Evolutionary conservation across 2,888 invertebrate genomes (phyloP).

Genomic region (Scaptomyza polygonia): DNA sequence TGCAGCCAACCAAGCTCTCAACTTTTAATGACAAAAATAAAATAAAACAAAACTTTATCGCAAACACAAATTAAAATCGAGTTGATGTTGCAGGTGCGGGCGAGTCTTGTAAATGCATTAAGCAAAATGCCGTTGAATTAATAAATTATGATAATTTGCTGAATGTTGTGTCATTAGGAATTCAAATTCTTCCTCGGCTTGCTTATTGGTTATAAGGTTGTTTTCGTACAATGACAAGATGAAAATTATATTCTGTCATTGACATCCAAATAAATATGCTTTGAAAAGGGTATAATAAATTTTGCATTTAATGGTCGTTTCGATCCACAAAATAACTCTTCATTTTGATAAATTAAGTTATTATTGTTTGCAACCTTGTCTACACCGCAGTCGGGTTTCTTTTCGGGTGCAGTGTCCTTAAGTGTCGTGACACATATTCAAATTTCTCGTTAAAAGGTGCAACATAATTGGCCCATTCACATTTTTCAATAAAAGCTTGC

Average conservation of each 20-base stretch:
- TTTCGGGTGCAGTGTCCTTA: slow-evolving; percentile 39
- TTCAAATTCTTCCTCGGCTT: slow-evolving; percentile 6
- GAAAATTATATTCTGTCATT: not conserved
- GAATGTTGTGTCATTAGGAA: slow-evolving; percentile 26
- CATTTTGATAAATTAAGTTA: not conserved
- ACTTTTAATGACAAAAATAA: slow-evolving; percentile 41
- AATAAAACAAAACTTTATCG: slow-evolving; percentile 31
- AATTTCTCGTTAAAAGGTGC: slow-evolving; percentile 48
- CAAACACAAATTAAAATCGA: slow-evolving; percentile 22
- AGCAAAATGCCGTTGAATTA: slow-evolving; percentile 26
- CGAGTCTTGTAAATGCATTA: slow-evolving; percentile 24
- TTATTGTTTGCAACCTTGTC: slow-evolving; percentile 27
- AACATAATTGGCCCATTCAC: slow-evolving; percentile 67
- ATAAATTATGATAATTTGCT: slow-evolving; percentile 56
- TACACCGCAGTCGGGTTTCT: slow-evolving; percentile 15
- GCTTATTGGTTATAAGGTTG: slow-evolving; percentile 2
- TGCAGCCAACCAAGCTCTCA: slow-evolving; percentile 6
- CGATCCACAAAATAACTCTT: not conserved
- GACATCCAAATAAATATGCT: not conserved
- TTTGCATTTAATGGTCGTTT: not conserved
- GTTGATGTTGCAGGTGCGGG: slow-evolving; percentile 6
- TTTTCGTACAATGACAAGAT: slow-evolving; percentile 33
- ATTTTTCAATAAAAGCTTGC: slow-evolving; percentile 39
- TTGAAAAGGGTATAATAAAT: too few relatives aligned
- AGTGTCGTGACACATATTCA: slow-evolving; percentile 8